Percentiles rank a stretch among this genome's conserved stretches.
Conservation (phyloP, 2,797 vertebrate genomes). For the Choloepus didactylus region DNA sequence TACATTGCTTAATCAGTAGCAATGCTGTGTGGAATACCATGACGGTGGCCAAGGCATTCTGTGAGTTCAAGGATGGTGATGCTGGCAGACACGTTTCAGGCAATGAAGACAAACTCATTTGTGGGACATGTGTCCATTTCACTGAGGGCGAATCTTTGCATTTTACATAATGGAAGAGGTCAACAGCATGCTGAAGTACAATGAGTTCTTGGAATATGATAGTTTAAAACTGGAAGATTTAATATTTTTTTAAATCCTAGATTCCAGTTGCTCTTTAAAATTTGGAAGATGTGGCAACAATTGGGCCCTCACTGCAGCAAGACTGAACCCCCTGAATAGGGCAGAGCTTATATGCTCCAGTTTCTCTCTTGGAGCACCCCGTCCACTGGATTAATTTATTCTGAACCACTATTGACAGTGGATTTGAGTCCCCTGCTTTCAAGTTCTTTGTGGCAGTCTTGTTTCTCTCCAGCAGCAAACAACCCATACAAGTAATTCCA, state of each 20-base stretch:
- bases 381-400: neutral
- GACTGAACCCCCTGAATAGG: neutral
- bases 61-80: neutral
- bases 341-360: neutral
- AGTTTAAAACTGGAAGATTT: neutral
- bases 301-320: neutral
- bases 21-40: neutral
- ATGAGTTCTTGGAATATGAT: neutral
- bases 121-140: neutral
- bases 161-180: neutral
- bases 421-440: neutral
- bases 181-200: neutral
- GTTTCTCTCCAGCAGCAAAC: neutral
- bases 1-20: neutral
- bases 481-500: neutral
- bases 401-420: neutral
- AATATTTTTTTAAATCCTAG: neutral
- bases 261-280: conserved; percentile 1
- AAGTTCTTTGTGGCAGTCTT: neutral
- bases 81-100: neutral
- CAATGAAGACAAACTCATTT: neutral
- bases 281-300: neutral
- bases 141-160: neutral
- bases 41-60: neutral
- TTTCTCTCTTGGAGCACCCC: neutral